Base-by-base conservation (phyloP, 2,797 vertebrate genomes). In the Malacoctenus gilli region DNA sequence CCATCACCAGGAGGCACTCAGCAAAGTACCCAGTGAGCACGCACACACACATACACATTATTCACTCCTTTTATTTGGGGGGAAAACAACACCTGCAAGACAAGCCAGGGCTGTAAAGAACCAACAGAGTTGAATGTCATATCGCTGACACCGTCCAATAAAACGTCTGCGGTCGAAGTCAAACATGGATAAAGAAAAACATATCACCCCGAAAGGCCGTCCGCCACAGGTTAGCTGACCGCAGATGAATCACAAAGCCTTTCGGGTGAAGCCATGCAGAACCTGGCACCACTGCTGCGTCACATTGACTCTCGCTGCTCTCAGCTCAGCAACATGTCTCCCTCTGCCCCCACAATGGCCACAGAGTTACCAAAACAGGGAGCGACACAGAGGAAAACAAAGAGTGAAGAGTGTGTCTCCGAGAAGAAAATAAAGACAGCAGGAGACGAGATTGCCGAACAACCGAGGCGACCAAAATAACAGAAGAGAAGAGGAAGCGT, bases 71-170 rank as follows among this genome's bases (percentile, higher is more conserved):
- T 64, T 25, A 53, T 68, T 42, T 61, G 10, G 21, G 11, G 4
- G 32, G 32, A 59, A 56, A 77, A 60, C 40, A 63, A 57, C 15
- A 46, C n/a, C 0, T 16, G 37, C 23, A 28, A 23, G 5, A 14
- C 23, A 28, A 35, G 32, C 23, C 10, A 37, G 56, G 47, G 51
- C 59, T 38, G 59, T 79, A 69, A 69, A 80, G 36, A 53, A 58
- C 11, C 25, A 20, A 37, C 16, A 30, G 15, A 11, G 61, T 34
- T 47, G 35, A 69, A 71, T 55, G 53, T 67, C 70, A 61, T 39
- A 57, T 21, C 35, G 68, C 67, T 61, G 56, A 56, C 73, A 57
- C 32, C 43, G 44, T 47, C 54, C 54, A 48, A 83, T 85, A 82
- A n/a, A 82, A 83, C 28, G 21, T 35, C 2, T 20, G 44, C 9